Percentiles rank a stretch among this genome's conserved stretches.
Conservation (phyloP, 2,113 vertebrate genomes). For the Chionodraco myersi region DNA sequence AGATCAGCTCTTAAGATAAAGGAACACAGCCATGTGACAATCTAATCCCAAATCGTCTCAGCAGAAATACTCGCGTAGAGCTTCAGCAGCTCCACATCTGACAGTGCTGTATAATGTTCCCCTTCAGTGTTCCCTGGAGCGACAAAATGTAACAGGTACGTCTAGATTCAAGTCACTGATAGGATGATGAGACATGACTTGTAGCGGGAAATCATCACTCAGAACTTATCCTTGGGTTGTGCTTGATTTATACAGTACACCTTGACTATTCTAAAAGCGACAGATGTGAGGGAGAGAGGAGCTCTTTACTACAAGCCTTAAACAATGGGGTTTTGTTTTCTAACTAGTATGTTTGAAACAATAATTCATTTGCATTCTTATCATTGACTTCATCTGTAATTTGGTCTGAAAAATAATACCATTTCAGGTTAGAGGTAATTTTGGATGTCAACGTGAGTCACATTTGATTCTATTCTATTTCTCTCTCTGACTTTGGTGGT, state of each 20-base stretch:
- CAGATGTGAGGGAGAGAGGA: neutral
- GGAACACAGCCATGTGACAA: neutral
- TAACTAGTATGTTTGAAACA: neutral
- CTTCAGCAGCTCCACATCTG: constrained; percentile 27
- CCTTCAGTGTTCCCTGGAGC: constrained; percentile 33
- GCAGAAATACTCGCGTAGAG: constrained; percentile 1
- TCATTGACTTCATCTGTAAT: neutral
- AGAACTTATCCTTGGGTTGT: neutral
- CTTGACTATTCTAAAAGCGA: neutral
- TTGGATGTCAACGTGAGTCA: no score
- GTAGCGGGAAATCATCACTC: constrained; percentile 29
- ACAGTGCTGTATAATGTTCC: constrained; percentile 13
- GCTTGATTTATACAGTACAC: neutral
- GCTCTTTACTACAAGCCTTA: neutral
- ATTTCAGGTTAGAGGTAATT: no score
- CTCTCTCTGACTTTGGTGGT: no score
- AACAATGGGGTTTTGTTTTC: neutral
- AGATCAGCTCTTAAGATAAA: constrained; percentile 3
- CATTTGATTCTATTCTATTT: no score
- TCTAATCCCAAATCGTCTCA: neutral
- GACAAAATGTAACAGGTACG: constrained; percentile 32
- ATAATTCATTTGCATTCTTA: neutral
- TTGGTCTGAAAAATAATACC: neutral
- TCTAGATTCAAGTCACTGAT: constrained; percentile 33
- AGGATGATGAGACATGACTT: constrained; percentile 30